phyloP scores from a whole-genome alignment of 2,888 invertebrate species.

The Steromphala cineraria region DNA sequence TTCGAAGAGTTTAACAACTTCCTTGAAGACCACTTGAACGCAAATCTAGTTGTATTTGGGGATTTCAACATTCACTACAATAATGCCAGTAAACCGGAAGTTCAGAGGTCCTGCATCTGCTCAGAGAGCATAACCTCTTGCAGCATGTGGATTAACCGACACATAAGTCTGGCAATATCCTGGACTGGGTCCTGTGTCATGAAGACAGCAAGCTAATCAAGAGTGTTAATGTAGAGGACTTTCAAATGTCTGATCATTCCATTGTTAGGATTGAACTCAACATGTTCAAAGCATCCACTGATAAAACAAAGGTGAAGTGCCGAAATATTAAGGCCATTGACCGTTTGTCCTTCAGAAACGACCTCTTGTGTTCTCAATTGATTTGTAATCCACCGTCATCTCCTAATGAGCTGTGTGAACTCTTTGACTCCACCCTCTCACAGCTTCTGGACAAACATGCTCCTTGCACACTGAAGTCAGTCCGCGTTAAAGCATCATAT shows the following conservation, averaged over 20 bases:
- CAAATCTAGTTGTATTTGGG: neutral
- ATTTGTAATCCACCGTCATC: too few relatives aligned
- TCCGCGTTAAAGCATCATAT: neutral
- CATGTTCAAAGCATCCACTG: neutral
- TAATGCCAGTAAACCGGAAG: neutral
- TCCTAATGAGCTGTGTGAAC: neutral
- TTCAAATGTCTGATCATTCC: neutral
- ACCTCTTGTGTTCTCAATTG: neutral
- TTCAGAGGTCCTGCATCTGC: neutral
- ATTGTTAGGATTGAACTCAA: neutral
- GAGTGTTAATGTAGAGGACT: neutral
- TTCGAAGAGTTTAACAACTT: neutral
- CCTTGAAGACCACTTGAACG: neutral
- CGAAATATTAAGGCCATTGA: neutral
- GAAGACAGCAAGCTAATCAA: neutral
- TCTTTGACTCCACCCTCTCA: neutral
- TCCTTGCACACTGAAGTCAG: neutral
- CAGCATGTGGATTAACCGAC: neutral
- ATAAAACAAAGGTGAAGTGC: neutral
- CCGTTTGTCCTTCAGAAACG: neutral
- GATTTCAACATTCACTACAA: neutral
- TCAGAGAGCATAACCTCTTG: too few relatives aligned
- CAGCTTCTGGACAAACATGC: conserved; percentile 2
- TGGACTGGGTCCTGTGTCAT: neutral
- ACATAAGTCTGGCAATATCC: neutral